These are phyloP conservation scores for Myotis vivesi DNA, from an alignment of 2,797 vertebrate genomes.

Conservation along the genomic window DNA sequence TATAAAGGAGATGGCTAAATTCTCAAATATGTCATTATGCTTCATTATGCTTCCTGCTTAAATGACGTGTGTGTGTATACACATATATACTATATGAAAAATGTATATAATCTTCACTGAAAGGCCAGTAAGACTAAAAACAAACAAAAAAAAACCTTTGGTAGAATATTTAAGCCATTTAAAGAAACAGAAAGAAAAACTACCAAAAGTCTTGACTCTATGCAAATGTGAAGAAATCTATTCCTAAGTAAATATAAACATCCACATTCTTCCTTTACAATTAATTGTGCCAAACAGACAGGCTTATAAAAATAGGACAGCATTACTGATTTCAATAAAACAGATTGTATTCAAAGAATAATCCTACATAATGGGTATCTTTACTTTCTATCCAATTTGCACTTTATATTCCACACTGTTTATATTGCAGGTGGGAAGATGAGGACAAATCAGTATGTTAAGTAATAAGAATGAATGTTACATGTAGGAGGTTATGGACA, in stretches of 20 bases:
- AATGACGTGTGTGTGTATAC: background rate
- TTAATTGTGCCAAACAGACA: background rate
- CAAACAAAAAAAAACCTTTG: background rate
- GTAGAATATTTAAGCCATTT: conserved; percentile 24
- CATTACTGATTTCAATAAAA: background rate
- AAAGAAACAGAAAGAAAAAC: background rate
- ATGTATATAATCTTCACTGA: background rate
- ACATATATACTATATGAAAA: too few species aligned
- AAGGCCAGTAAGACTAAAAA: background rate
- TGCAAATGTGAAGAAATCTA: background rate
- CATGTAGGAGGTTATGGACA: background rate
- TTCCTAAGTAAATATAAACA: background rate
- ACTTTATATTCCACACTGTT: background rate
- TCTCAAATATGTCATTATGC: background rate
- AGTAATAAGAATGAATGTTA: background rate
- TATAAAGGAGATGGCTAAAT: background rate
- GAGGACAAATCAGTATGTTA: background rate
- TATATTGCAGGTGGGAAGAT: background rate
- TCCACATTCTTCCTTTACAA: background rate
- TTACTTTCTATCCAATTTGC: background rate
- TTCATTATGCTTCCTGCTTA: background rate
- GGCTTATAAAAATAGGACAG: background rate
- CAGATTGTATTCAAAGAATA: background rate
- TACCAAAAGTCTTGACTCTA: background rate
- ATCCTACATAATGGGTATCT: background rate